Conservation (phyloP, 2,113 vertebrate genomes). For the Neogale vison region DNA sequence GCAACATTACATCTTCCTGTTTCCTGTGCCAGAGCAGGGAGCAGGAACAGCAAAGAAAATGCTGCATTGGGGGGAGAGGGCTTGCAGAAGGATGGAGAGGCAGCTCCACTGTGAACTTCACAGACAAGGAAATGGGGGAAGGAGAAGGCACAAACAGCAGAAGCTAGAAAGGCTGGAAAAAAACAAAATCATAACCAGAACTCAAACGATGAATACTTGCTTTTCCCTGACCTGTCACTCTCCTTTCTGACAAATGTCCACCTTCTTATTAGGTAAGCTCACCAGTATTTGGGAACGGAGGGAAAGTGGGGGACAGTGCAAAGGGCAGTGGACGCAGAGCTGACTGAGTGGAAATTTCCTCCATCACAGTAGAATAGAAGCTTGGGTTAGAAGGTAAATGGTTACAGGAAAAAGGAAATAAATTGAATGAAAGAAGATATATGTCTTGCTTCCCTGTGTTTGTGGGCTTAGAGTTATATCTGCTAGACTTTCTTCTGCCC, state of each 20-base stretch:
- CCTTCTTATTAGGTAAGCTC: neutral
- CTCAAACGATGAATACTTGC: neutral
- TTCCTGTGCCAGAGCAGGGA: too few species aligned
- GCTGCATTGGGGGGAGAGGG: accelerated
- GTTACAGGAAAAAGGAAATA: neutral
- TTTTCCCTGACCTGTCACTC: neutral
- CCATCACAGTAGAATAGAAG: neutral
- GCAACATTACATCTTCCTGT: too few species aligned
- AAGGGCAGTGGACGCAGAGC: neutral
- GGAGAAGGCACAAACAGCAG: neutral
- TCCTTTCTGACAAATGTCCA: neutral
- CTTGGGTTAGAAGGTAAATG: neutral
- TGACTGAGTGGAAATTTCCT: neutral
- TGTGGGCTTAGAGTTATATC: neutral
- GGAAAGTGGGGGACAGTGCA: neutral
- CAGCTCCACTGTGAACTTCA: neutral
- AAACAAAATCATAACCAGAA: neutral
- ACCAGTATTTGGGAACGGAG: too few species aligned
- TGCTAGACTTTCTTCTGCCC: neutral
- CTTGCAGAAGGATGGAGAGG: neutral
- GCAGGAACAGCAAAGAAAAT: neutral
- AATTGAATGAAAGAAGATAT: neutral
- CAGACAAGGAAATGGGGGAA: neutral
- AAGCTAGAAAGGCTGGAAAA: too few species aligned
- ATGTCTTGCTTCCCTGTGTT: neutral